These are phyloP conservation scores for Halocynthia aurantium DNA, from an alignment of 23 tunicate genomes.

Conservation along the genomic window DNA sequence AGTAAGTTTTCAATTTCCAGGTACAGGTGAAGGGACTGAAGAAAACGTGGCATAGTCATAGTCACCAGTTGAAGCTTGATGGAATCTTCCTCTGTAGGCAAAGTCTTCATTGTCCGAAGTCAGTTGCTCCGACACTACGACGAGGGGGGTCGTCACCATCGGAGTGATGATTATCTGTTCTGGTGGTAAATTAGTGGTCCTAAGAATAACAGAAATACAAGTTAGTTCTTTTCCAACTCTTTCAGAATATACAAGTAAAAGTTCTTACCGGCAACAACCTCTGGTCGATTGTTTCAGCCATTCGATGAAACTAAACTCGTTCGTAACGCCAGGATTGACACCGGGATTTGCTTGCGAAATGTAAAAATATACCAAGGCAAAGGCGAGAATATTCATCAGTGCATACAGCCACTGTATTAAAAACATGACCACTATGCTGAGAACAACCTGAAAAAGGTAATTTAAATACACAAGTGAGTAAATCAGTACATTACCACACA, in stretches of 20 bases:
- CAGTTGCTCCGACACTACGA: slow-evolving; percentile 56
- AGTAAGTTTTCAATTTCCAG: background rate
- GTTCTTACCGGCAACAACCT: slow-evolving; percentile 28
- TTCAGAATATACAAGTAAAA: no score
- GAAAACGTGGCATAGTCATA: slow-evolving; percentile 64
- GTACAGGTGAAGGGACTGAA: slow-evolving; percentile 32
- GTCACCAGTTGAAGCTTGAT: slow-evolving; percentile 83
- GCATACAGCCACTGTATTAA: slow-evolving; percentile 93
- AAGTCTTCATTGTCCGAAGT: slow-evolving; percentile 87
- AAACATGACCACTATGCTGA: slow-evolving; percentile 78
- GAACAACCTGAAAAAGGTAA: slow-evolving; percentile 33
- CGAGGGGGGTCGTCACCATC: slow-evolving; percentile 28
- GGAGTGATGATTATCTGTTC: slow-evolving; percentile 49
- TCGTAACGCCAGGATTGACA: slow-evolving; percentile 76
- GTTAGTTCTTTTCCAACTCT: no score
- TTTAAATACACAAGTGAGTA: no score
- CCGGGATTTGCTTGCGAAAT: slow-evolving; percentile 71
- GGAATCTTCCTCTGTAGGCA: slow-evolving; percentile 71
- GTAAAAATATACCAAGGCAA: slow-evolving; percentile 59
- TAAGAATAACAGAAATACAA: background rate
- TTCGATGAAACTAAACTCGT: slow-evolving; percentile 50
- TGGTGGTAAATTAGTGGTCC: slow-evolving; percentile 35
- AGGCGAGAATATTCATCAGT: slow-evolving; percentile 81
- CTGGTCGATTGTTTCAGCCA: slow-evolving; percentile 38
- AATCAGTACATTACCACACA: no score